A percentile compares a stretch with the other conserved stretches of the same genome.
Conservation (phyloP, 2,888 invertebrate genomes). For the Scotopteryx bipunctaria region DNA sequence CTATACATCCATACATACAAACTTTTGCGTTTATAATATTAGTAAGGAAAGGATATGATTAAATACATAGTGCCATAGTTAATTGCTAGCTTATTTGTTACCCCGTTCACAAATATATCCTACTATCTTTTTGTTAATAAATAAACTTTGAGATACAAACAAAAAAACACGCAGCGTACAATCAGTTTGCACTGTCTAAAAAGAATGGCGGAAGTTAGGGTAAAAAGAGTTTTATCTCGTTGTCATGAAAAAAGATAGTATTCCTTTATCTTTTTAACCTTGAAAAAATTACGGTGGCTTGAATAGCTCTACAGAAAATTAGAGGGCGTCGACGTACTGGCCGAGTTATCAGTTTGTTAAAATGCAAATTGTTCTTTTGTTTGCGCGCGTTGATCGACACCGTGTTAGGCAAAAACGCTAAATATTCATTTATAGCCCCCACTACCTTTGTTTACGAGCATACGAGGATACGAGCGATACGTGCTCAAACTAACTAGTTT, state of each 20-base stretch:
- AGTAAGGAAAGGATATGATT: no score
- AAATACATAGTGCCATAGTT: conserved; percentile 1
- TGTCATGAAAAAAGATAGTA: conserved; percentile 55
- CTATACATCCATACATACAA: no score
- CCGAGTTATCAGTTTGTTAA: conserved; percentile 77
- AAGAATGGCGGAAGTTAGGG: conserved; percentile 47
- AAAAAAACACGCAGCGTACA: conserved; percentile 25
- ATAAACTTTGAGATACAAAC: conserved; percentile 34
- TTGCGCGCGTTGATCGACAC: conserved; percentile 62
- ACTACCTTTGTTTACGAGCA: conserved; percentile 1
- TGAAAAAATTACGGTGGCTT: conserved; percentile 64
- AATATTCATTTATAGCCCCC: conserved; percentile 67
- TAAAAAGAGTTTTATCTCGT: conserved; percentile 50
- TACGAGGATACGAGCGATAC: conserved; percentile 6
- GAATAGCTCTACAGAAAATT: conserved; percentile 59
- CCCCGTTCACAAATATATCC: conserved; percentile 17
- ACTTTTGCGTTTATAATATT: no score
- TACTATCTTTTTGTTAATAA: conserved; percentile 32
- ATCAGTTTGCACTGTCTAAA: conserved; percentile 41
- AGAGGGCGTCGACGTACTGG: conserved; percentile 57
- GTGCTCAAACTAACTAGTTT: conserved; percentile 21
- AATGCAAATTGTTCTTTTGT: conserved; percentile 80
- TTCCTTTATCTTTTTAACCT: conserved; percentile 57
- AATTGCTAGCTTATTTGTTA: background rate
- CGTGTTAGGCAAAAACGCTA: conserved; percentile 62